Base-by-base conservation (phyloP, 2,113 vertebrate genomes). In the Mobula hypostoma region DNA sequence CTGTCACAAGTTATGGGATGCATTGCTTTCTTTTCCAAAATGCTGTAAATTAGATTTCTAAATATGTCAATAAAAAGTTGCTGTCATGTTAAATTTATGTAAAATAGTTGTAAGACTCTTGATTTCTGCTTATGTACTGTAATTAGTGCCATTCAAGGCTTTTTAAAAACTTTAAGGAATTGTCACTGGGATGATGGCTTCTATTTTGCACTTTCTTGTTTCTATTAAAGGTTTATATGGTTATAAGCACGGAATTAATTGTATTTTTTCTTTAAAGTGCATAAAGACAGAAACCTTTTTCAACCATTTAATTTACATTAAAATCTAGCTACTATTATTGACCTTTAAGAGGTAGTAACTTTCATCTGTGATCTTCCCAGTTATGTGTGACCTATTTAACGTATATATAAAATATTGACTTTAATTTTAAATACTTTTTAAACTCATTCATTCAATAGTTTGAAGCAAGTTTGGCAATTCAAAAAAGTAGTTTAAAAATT, bases 181-280 rank as follows among this genome's bases (percentile, higher is more conserved):
- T 93, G 40, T 76, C 40, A 74, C 14, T 74, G 68, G 91, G 70
- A 93, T 74, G 68, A 93, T 72, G 91, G 91, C 91, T 93, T 93
- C 48, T 93, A 72, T 36, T 76, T 56, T 93, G 91, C 91, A 93
- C 68, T 74, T 48, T 92, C 72, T 72, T 32, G 74, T 93, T 21
- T 40, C 29, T 93, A 93, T 93, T 93, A 93, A 93, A 93, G 19
- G 70, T 70, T 87, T 87, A 87, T 87, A 87, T 87, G 56, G 83
- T 93, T 93, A 93, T 7, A 56, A 93, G 74, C 12, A 74, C 15
- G 21, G 68, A 76, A 56, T 74, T 11, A 93, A 74, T 21, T 74
- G 70, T 93, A 29, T 74, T 40, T 90, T 74, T 93, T 48, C 3
- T 93, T 74, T 90, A 15, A 27, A 66, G 15, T 90, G 29, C n/a